Conservation (phyloP, 2,797 vertebrate species). For the Helostoma temminkii region DNA sequence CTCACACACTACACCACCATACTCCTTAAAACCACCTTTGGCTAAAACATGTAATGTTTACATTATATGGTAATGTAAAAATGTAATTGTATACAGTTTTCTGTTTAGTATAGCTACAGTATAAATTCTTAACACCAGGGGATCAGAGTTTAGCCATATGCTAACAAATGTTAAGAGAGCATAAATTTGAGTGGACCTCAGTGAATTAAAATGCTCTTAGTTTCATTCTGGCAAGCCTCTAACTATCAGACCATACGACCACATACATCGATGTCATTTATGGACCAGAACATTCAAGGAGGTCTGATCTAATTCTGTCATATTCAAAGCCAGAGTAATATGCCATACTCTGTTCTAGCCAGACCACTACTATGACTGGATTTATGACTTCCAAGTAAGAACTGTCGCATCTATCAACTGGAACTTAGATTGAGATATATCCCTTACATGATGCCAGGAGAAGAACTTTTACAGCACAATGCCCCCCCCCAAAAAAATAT, state of each 20-base stretch:
- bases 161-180: conserved; percentile 34
- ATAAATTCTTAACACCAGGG: conserved; percentile 29
- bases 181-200: conserved; percentile 45
- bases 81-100: conserved; percentile 21
- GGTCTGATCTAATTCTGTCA: conserved; percentile 63
- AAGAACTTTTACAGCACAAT: conserved; percentile 66
- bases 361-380: conserved; percentile 56
- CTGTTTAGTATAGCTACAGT: conserved; percentile 19
- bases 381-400: conserved; percentile 69
- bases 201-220: conserved; percentile 47
- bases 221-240: conserved; percentile 41
- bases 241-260: conserved; percentile 38
- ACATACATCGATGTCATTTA: conserved; percentile 66
- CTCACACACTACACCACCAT: background rate
- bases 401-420: conserved; percentile 48
- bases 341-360: conserved; percentile 36
- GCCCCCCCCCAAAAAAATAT: conserved; percentile 37
- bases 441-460: conserved; percentile 59
- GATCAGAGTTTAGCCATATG: conserved; percentile 36
- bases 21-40: conserved; percentile 2
- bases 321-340: conserved; percentile 56
- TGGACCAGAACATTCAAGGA: conserved; percentile 54
- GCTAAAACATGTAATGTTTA: conserved; percentile 29
- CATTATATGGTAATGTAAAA: too few relatives aligned
- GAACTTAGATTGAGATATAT: conserved; percentile 66